A percentile compares a stretch with the other conserved stretches of the same genome.
phyloP scores from a whole-genome alignment of 2,113 vertebrate genomes.

The Bubo scandiacus region DNA sequence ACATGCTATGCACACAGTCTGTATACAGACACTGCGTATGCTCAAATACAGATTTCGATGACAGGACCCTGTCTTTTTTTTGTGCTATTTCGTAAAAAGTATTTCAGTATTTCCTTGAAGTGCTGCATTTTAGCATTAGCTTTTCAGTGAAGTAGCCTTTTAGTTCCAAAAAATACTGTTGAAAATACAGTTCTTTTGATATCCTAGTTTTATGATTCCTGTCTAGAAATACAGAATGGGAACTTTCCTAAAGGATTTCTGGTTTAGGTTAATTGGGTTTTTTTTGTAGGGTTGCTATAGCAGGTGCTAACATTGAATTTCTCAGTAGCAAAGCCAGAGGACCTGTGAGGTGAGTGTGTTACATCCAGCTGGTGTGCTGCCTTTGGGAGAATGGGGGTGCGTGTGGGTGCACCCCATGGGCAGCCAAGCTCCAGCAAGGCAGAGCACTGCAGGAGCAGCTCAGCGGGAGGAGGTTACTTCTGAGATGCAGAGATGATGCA shows the following conservation, averaged over 20 bases:
- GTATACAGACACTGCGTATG: not conserved
- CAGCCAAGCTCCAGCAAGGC: fast-evolving
- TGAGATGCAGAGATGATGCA: not conserved
- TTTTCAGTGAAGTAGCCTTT: not conserved
- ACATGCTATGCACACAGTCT: not conserved
- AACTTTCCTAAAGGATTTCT: not conserved
- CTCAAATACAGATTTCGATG: not conserved
- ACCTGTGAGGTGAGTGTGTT: not conserved
- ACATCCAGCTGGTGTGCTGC: not conserved
- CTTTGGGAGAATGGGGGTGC: fast-evolving
- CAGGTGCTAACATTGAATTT: not conserved
- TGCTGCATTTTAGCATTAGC: not conserved
- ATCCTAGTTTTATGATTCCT: not conserved
- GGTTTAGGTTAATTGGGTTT: not conserved
- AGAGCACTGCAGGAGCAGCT: not conserved
- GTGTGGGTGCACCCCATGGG: fast-evolving
- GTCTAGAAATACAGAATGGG: not conserved
- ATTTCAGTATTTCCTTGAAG: not conserved
- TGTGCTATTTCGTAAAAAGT: not conserved
- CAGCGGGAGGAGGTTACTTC: not conserved
- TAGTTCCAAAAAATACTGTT: not conserved
- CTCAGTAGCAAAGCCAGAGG: not conserved
- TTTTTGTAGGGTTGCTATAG: not conserved
- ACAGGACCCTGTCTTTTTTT: not conserved
- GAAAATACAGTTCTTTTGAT: not conserved